Base-by-base conservation (phyloP, 1,140 invertebrate genomes). In the Venustaconcha ellipsiformis region DNA sequence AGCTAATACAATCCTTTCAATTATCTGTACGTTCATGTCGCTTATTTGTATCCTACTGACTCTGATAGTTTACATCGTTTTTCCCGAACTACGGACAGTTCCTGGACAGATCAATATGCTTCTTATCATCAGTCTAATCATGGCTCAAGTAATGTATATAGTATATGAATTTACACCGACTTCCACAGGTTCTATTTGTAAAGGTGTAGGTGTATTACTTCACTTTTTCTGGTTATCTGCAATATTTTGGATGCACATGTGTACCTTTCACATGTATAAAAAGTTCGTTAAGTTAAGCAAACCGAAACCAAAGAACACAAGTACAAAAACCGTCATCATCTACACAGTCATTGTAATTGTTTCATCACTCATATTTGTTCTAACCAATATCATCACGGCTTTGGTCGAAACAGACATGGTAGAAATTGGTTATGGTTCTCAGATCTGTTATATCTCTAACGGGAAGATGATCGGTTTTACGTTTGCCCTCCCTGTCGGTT, bases 81-180 rank as follows among this genome's bases (percentile, higher is more conserved):
- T 74, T 0, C 66, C 57, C 0, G n/a, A 18, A 2, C 20, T 74
- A 17, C 57, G 59, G 30, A 68, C 66, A 37, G 0, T 74, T n/a
- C 66, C 72, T 15, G 72, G 72, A 23, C n/a, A 68, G 23, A 74
- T 69, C 55, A 67, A 67, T 20, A 74, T 74, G 72, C 59, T n/a
- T 26, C 59, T 74, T 0, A 18, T 67, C 23, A 30, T 62, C n/a
- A 37, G 26, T 56, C 57, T 74, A 14, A 14, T 69, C 13, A 8
- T 68, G n/a, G 18, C 72, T 6, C 65, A 74, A 4, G 23, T 17
- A 18, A 57, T 68, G 11, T 60, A 37, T 17, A 18, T 74, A 2
- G 15, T 69, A 1, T 57, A 20, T 37, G 12, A 0, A 64, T 30
- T 74, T 15, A 64, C 57, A 13, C 18, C 20, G 26, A 26, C 63